Evolutionary conservation across 2,797 vertebrate species (phyloP), one percentile per base, ranked within the genome.

Genomic region (Pangasius mekongensis): DNA sequence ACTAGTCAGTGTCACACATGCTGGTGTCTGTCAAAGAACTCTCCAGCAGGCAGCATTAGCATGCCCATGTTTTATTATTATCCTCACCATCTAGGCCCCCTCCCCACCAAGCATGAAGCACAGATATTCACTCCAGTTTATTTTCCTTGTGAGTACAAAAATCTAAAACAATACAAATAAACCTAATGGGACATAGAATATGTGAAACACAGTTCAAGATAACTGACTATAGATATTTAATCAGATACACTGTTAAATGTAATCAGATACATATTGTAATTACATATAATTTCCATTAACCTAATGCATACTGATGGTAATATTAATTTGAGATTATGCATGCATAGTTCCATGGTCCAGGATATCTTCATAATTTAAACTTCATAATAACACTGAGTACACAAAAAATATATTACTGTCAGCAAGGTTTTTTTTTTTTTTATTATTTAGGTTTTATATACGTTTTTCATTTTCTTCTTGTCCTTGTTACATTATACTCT

Each of bases 21-120:
- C 91, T 96, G 92, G 95, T 98, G 98, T 99, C 99, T 93, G 94
- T 99, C 99, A 99, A 98, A 97, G 92, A 90, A 90, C 92, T 94
- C 95, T 96, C 96, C 95, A 97, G 96, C 96, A 96, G 95, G 94
- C 97, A 97, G 97, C 95, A 95, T 96, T 96, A 97, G 94, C 94
- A 95, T 93, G 93, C 91, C 93, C 87, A 89, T 52, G 93, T 95
- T 95, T 95, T 95, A 96, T 92, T 95, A 96, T 95, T 95, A 95
- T 95, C 96, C 93, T 87, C 52, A 91, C 89, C 91, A 87, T 73
- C 49, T 64, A 85, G 87, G 62, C 89, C 91, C 89, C 91, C 89
- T 91, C 93, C 86, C 88, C 76, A 87, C 85, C 64, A 83, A 89
- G 81, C 47, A 88, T 89, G 87, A 86, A 82, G 83, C 82, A 84